Conservation (phyloP, 2,888 invertebrate genomes). For the Drosophila parthenogenetica region DNA sequence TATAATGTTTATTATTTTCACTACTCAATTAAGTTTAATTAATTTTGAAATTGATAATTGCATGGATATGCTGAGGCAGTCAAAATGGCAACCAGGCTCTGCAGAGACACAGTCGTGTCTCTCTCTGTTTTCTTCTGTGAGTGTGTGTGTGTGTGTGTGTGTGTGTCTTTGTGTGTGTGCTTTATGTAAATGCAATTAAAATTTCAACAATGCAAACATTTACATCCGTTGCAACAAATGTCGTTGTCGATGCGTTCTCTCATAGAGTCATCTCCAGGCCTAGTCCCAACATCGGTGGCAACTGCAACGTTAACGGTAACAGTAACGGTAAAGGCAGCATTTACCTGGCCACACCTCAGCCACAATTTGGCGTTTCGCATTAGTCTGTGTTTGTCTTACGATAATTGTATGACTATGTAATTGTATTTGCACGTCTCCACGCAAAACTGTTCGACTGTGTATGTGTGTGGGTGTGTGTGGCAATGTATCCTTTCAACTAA, state of each 20-base stretch:
- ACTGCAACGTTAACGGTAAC: conserved; percentile 15
- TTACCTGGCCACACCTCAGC: conserved; percentile 66
- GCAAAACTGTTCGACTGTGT: conserved; percentile 11
- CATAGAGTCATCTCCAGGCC: conserved; percentile 50
- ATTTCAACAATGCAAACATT: conserved; percentile 83
- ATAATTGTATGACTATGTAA: conserved; percentile 78
- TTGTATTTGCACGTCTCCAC: conserved; percentile 63
- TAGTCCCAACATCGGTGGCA: conserved; percentile 21
- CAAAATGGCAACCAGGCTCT: conserved; percentile 51
- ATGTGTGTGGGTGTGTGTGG: conserved; percentile 5
- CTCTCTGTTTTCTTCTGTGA: too few relatives aligned
- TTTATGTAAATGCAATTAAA: conserved; percentile 83
- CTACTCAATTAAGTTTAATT: conserved; percentile 81
- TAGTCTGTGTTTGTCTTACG: conserved; percentile 73
- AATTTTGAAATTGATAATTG: conserved; percentile 82
- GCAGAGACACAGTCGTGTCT: conserved; percentile 11
- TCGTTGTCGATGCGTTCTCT: conserved; percentile 58
- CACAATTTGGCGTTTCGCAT: conserved; percentile 75
- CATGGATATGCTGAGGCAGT: conserved; percentile 44
- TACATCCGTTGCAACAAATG: conserved; percentile 82
- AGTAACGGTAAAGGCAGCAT: conserved; percentile 33
- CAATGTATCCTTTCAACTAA: conserved; percentile 64
- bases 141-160: background rate
- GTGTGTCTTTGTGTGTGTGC: conserved; percentile 46
- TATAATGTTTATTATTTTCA: conserved; percentile 76